Conservation (phyloP, 2,113 vertebrate species). For the Campylomormyrus tamandua region DNA sequence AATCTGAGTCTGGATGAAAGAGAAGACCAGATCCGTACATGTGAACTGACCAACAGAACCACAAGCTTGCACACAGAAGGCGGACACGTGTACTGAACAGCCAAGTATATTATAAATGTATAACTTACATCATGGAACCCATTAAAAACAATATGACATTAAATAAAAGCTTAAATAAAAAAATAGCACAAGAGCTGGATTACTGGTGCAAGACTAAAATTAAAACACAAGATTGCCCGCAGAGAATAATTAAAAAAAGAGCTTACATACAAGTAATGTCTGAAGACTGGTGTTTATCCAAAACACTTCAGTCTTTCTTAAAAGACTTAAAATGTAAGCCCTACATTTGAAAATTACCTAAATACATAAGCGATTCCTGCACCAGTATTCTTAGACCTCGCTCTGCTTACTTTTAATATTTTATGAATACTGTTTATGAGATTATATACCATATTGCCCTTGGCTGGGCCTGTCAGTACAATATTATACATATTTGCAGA, state of each 20-base stretch:
- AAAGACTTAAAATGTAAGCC: slow-evolving; percentile 19
- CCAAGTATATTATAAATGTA: slow-evolving; percentile 41
- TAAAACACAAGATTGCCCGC: slow-evolving; percentile 46
- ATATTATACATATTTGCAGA: slow-evolving; percentile 42
- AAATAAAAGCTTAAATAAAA: slow-evolving; percentile 43
- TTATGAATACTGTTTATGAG: slow-evolving; percentile 43
- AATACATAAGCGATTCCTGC: background rate
- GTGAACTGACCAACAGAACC: slow-evolving; percentile 32
- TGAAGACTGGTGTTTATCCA: slow-evolving; percentile 32
- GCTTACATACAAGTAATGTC: slow-evolving; percentile 28
- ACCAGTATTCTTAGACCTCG: slow-evolving; percentile 16
- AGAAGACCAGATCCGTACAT: slow-evolving; percentile 45
- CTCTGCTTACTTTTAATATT: slow-evolving; percentile 39
- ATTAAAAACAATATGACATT: slow-evolving; percentile 48
- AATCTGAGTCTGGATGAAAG: slow-evolving; percentile 27
- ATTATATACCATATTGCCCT: slow-evolving; percentile 45
- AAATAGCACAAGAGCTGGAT: slow-evolving; percentile 43
- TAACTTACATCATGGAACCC: slow-evolving; percentile 35
- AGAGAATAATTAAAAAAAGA: slow-evolving; percentile 31
- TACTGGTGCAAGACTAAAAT: slow-evolving; percentile 70
- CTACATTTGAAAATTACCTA: slow-evolving; percentile 11
- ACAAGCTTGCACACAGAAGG: slow-evolving; percentile 40
- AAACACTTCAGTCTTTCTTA: slow-evolving; percentile 21
- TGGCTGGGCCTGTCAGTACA: slow-evolving; percentile 51
- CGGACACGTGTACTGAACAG: slow-evolving; percentile 47